Conservation (phyloP, 2,888 invertebrate genomes). For the Thera obeliscata region DNA sequence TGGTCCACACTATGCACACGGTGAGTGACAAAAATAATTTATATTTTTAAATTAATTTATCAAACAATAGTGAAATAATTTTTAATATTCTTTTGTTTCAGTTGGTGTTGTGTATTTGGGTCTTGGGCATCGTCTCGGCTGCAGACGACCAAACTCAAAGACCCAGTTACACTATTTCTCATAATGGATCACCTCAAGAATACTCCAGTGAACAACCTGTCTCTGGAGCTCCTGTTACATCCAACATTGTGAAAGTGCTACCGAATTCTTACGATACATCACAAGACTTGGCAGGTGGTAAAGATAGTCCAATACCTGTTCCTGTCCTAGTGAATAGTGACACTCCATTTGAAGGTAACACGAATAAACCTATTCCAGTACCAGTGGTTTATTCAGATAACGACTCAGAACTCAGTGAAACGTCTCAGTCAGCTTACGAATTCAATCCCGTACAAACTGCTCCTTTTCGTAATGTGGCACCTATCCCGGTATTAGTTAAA, state of each 20-base stretch:
- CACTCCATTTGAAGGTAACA: constrained; percentile 12
- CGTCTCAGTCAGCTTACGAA: constrained; percentile 1
- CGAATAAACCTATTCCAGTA: constrained; percentile 31
- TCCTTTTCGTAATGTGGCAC: constrained; percentile 9
- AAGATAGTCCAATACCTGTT: constrained; percentile 7
- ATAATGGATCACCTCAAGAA: constrained; percentile 16
- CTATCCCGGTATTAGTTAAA: constrained; percentile 26
- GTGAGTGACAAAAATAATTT: constrained; percentile 39
- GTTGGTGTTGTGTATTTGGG: constrained; percentile 74
- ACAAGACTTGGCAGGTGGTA: constrained; percentile 4
- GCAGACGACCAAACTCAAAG: constrained; percentile 27
- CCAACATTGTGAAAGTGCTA: constrained; percentile 28
- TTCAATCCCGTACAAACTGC: neutral
- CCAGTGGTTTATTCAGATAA: constrained; percentile 28
- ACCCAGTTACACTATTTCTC: constrained; percentile 12
- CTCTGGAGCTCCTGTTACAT: constrained; percentile 19
- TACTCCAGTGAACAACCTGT: constrained; percentile 10
- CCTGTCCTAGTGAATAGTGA: constrained; percentile 20
- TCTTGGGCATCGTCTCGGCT: constrained; percentile 40
- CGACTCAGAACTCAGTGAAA: constrained; percentile 10
- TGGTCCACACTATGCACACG: constrained; percentile 70
- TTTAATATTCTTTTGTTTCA: constrained; percentile 39
- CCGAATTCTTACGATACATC: constrained; percentile 26
- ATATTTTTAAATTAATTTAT: constrained; percentile 10
- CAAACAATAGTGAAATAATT: neutral